Percentiles rank a stretch among this genome's conserved stretches.
These are phyloP conservation scores for Muschampia plurimacula DNA, from an alignment of 2,888 invertebrate genomes.

Conservation along the genomic window DNA sequence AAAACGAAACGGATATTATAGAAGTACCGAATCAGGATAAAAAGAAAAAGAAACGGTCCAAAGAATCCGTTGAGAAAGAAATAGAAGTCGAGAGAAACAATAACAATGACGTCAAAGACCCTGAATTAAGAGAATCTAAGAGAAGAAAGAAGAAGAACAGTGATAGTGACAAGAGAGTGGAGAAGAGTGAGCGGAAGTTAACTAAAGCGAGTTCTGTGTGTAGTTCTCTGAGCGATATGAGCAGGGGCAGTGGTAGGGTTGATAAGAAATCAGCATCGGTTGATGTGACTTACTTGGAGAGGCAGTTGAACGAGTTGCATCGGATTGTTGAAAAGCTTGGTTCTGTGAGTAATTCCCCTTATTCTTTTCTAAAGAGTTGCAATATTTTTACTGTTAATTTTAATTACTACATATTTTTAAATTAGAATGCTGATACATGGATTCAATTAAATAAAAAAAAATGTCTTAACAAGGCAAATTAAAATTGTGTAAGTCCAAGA, in stretches of 20 bases:
- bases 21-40: background rate
- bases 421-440: no score
- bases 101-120: slow-evolving; percentile 9
- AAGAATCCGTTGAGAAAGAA: slow-evolving; percentile 40
- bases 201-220: slow-evolving; percentile 69
- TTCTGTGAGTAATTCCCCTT: slow-evolving; percentile 53
- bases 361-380: no score
- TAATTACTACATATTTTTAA: no score
- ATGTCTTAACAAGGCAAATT: no score
- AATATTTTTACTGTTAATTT: no score
- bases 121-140: slow-evolving; percentile 30
- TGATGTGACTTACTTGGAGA: slow-evolving; percentile 78
- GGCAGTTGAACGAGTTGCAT: slow-evolving; percentile 83
- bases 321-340: slow-evolving; percentile 71
- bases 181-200: slow-evolving; percentile 49
- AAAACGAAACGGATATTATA: background rate
- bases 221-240: slow-evolving; percentile 70
- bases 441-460: no score
- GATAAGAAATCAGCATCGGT: slow-evolving; percentile 49
- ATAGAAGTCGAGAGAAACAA: slow-evolving; percentile 27
- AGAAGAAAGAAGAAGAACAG: slow-evolving; percentile 37
- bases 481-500: no score
- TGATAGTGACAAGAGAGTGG: slow-evolving; percentile 43
- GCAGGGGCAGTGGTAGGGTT: slow-evolving; percentile 56
- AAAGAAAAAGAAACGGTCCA: slow-evolving; percentile 29